These are phyloP conservation scores for Malacoraja senta DNA, from an alignment of 2,797 vertebrate species.

Conservation along the genomic window DNA sequence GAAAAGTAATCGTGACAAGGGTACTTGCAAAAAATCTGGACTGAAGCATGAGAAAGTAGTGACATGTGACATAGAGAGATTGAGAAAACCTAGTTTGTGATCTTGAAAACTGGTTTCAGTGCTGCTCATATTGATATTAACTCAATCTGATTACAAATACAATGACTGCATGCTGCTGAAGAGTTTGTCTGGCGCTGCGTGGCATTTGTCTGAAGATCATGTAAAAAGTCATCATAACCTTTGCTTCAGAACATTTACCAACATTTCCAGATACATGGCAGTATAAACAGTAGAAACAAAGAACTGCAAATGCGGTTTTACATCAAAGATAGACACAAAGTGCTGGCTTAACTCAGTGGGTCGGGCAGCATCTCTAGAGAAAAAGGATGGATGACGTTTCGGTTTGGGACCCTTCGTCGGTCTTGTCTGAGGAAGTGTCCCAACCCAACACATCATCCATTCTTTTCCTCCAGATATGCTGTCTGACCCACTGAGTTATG, in stretches of 20 bases:
- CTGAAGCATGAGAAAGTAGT: neutral
- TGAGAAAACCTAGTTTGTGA: neutral
- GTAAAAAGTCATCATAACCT: neutral
- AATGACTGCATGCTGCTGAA: neutral
- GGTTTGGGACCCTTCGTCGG: no score
- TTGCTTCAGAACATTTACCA: neutral
- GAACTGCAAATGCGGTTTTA: neutral
- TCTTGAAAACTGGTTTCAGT: neutral
- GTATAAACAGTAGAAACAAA: neutral
- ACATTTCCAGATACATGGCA: no score
- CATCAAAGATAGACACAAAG: no score
- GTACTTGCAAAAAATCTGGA: neutral
- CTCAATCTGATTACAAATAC: neutral
- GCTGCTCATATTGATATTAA: neutral
- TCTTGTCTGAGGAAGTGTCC: no score
- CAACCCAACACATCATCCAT: no score
- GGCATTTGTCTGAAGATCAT: neutral
- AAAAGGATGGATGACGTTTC: no score
- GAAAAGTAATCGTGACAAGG: neutral
- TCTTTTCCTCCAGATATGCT: no score
- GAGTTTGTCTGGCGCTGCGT: neutral
- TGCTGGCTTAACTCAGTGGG: no score
- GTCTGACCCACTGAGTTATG: no score
- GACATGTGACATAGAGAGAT: neutral
- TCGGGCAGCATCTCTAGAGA: no score